Percentiles rank a stretch among this genome's conserved stretches.
Conservation (phyloP, 2,113 vertebrate genomes). For the Eidolon helvum region DNA sequence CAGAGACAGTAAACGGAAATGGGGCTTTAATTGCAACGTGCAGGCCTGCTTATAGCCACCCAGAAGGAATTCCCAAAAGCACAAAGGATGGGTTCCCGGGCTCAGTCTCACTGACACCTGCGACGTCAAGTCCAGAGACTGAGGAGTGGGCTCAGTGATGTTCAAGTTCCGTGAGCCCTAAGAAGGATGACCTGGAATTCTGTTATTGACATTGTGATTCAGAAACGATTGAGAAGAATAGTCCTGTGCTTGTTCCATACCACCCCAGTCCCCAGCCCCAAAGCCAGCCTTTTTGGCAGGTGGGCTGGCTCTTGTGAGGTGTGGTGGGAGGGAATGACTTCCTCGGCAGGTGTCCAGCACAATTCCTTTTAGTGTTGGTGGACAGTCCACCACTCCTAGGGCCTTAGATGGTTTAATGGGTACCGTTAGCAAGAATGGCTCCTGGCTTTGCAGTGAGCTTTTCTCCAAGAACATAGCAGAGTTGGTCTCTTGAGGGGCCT, state of each 20-base stretch:
- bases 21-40: background rate
- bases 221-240: slow-evolving; percentile 34
- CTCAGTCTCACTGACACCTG: background rate
- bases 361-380: background rate
- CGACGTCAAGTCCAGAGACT: background rate
- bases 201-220: background rate
- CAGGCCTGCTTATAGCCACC: no score
- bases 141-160: background rate
- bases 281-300: background rate
- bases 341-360: background rate
- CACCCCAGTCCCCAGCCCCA: no score
- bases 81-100: background rate
- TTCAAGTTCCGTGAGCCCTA: background rate
- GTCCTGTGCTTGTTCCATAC: background rate
- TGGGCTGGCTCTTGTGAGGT: background rate
- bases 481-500: background rate
- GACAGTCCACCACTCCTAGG: background rate
- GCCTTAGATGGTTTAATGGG: background rate
- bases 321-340: background rate
- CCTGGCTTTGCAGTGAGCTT: background rate
- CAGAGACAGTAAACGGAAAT: background rate
- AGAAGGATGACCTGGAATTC: background rate
- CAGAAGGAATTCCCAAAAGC: background rate
- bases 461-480: background rate
- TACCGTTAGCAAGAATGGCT: background rate